Percentiles rank a stretch among this genome's conserved stretches.
Conservation (phyloP, 64 coral and sea anemone genomes). For the Platygyra sinensis region DNA sequence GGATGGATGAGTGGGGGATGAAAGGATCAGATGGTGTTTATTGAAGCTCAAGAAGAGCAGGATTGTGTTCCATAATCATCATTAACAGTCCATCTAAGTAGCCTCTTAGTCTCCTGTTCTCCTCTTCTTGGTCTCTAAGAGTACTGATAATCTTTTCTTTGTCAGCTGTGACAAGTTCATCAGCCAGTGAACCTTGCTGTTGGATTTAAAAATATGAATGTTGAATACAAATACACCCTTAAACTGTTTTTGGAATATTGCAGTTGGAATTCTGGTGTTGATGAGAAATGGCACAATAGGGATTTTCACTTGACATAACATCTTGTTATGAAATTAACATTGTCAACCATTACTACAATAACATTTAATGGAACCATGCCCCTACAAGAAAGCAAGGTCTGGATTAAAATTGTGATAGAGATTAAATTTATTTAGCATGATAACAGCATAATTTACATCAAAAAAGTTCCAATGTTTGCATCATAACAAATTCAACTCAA, state of each 20-base stretch:
- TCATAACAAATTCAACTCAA: too few relatives aligned
- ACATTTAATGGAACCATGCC: too few relatives aligned
- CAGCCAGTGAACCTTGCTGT: conserved; percentile 92
- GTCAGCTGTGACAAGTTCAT: conserved; percentile 94
- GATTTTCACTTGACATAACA: too few relatives aligned
- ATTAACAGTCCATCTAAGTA: conserved; percentile 91
- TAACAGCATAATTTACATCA: too few relatives aligned
- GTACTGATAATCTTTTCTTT: conserved; percentile 95
- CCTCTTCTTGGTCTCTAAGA: conserved; percentile 90
- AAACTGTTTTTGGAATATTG: neutral
- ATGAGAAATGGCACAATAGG: too few relatives aligned
- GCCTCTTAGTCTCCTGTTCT: conserved; percentile 76
- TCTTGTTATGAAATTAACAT: too few relatives aligned
- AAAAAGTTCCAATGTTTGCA: too few relatives aligned
- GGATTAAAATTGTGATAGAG: too few relatives aligned
- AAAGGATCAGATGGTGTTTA: neutral
- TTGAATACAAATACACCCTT: neutral
- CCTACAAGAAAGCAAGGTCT: too few relatives aligned
- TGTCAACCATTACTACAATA: too few relatives aligned
- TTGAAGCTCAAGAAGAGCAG: conserved; percentile 80
- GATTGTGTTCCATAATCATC: conserved; percentile 99
- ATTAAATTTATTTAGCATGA: too few relatives aligned
- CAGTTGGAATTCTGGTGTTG: too few relatives aligned
- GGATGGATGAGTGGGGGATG: neutral
- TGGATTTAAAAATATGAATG: neutral